Evolutionary conservation across 2,113 vertebrate genomes (phyloP).

Genomic region (Oryzias melastigma): DNA sequence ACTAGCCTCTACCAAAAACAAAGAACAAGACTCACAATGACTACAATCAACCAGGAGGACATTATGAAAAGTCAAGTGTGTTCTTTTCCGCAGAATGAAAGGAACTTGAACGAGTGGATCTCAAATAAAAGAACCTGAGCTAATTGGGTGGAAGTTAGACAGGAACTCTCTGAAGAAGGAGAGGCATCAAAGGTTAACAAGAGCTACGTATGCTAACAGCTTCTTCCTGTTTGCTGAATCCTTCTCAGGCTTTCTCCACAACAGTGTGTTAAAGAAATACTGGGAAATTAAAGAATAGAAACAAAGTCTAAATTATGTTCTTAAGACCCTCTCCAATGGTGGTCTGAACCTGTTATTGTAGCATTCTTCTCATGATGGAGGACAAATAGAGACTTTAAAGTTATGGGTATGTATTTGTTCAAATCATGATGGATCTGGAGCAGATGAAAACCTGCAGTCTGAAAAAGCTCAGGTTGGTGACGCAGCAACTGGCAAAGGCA

Average conservation of each 20-base stretch:
- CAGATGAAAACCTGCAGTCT: too few species aligned
- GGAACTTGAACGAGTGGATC: constrained; percentile 13
- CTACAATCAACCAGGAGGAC: neutral
- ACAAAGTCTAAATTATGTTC: too few species aligned
- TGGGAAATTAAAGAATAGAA: too few species aligned
- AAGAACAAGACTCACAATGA: constrained; percentile 15
- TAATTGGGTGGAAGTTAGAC: constrained; percentile 53
- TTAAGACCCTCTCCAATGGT: too few species aligned
- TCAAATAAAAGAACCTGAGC: constrained; percentile 9
- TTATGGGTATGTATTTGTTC: too few species aligned
- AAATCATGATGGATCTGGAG: too few species aligned
- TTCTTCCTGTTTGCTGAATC: neutral
- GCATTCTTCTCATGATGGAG: too few species aligned
- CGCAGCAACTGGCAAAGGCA: too few species aligned
- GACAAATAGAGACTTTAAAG: too few species aligned
- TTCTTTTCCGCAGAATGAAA: constrained; percentile 25
- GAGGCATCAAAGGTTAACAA: neutral
- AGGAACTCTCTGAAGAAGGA: constrained; percentile 46
- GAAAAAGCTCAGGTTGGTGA: too few species aligned
- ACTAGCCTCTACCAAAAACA: constrained; percentile 16
- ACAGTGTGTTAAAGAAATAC: too few species aligned
- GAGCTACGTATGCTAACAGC: neutral
- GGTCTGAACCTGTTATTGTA: too few species aligned
- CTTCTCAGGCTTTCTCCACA: neutral
- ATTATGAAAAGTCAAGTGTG: constrained; percentile 22